Evolutionary conservation across 2,888 invertebrate species (phyloP).

Genomic region (Agrotis segetum): DNA sequence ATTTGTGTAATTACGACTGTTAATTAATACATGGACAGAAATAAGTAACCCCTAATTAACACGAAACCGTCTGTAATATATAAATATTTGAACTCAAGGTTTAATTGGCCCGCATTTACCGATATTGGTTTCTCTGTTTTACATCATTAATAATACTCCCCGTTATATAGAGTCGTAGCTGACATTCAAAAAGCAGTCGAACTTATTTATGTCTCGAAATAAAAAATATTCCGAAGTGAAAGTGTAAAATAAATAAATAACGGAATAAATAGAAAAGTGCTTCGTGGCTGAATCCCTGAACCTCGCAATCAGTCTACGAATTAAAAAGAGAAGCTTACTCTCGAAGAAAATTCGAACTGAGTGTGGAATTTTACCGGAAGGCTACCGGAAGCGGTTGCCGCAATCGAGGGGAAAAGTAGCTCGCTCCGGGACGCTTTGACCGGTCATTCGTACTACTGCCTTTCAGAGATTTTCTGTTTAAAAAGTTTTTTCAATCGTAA

Average conservation of each 20-base stretch:
- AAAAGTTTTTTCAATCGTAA: conserved; percentile 65
- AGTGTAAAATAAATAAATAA: conserved; percentile 34
- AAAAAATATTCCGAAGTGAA: not conserved
- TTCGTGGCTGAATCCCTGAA: conserved; percentile 54
- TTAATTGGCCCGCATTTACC: conserved; percentile 8
- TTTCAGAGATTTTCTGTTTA: conserved; percentile 68
- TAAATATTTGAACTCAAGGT: conserved; percentile 14
- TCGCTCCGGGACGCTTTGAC: conserved; percentile 80
- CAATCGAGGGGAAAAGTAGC: conserved; percentile 85
- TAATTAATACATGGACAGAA: conserved; percentile 18
- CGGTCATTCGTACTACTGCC: conserved; percentile 74
- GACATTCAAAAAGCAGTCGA: not conserved
- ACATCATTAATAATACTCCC: not conserved
- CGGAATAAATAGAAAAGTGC: conserved; percentile 46
- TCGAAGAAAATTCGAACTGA: conserved; percentile 74
- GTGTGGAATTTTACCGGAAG: conserved; percentile 76
- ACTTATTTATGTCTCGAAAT: not conserved
- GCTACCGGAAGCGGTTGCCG: conserved; percentile 79
- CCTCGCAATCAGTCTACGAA: conserved; percentile 67
- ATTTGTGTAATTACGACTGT: conserved; percentile 19
- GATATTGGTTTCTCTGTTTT: conserved; percentile 6
- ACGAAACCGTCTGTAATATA: conserved; percentile 24
- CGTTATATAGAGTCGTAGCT: not conserved
- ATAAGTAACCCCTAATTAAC: conserved; percentile 5
- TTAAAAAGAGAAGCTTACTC: conserved; percentile 69